phyloP scores from a whole-genome alignment of 2,888 invertebrate species.

The Hydroisotoma schaefferi region DNA sequence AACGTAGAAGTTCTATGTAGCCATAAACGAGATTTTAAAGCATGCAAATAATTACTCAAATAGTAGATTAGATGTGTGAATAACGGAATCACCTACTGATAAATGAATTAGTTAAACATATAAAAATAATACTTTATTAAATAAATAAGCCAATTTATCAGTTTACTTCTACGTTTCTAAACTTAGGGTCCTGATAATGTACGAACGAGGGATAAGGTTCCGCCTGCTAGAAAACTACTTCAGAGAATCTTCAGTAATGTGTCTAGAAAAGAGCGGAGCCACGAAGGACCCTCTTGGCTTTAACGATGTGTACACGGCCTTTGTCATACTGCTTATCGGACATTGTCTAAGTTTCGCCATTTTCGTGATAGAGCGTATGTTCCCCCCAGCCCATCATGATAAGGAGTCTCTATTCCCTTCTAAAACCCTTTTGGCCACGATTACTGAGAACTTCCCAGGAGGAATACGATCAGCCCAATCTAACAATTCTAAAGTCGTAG shows the following conservation, averaged over 20 bases:
- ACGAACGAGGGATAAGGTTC: constrained; percentile 30
- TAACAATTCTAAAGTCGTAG: no score
- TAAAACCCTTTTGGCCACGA: background rate
- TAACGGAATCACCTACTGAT: no score
- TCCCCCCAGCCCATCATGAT: constrained; percentile 4
- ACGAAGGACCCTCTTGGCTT: constrained; percentile 35
- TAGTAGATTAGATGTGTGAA: no score
- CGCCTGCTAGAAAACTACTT: constrained; percentile 33
- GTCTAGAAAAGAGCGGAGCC: constrained; percentile 28
- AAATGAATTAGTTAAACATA: no score
- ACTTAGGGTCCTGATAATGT: constrained; percentile 31
- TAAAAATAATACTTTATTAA: no score
- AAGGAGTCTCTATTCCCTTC: background rate
- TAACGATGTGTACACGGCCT: constrained; percentile 33
- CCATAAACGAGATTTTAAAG: no score
- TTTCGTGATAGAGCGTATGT: constrained; percentile 20
- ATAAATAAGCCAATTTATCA: no score
- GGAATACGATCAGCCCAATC: no score
- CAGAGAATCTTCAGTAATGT: constrained; percentile 19
- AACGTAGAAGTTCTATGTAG: background rate
- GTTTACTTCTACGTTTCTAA: no score
- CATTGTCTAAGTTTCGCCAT: constrained; percentile 22
- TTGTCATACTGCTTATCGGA: constrained; percentile 26
- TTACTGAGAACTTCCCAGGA: background rate
- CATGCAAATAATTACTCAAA: no score